Percentiles rank a stretch among this genome's conserved stretches.
Conservation (phyloP, 2,888 invertebrate genomes). For the Abscondita cerata region DNA sequence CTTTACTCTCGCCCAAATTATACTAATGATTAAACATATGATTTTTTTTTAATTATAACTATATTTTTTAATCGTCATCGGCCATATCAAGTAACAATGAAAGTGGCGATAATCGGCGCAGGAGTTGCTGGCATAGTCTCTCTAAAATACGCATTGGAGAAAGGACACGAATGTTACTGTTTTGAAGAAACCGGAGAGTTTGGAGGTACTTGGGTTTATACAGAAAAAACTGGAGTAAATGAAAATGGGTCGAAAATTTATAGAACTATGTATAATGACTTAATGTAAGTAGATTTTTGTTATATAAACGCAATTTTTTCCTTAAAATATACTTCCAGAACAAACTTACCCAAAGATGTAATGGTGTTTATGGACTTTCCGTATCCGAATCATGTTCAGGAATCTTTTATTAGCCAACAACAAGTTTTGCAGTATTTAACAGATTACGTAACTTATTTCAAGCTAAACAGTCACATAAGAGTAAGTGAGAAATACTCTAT, state of each 20-base stretch:
- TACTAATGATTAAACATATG: too few species aligned
- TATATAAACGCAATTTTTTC: too few species aligned
- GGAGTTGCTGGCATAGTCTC: constrained; percentile 79
- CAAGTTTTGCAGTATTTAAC: constrained; percentile 74
- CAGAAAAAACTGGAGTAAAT: constrained; percentile 67
- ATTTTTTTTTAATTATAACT: too few species aligned
- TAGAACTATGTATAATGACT: constrained; percentile 80
- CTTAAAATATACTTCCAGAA: constrained; percentile 54
- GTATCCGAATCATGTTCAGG: constrained; percentile 63
- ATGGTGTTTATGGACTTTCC: constrained; percentile 80
- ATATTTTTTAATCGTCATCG: too few species aligned
- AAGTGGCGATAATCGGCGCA: constrained; percentile 74
- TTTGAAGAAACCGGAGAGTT: constrained; percentile 74
- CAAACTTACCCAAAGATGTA: constrained; percentile 81
- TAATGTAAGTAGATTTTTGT: constrained; percentile 62
- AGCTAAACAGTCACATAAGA: constrained; percentile 64
- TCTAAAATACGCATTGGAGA: constrained; percentile 65
- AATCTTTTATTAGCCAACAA: constrained; percentile 70
- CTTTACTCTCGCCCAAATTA: too few species aligned
- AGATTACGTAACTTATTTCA: constrained; percentile 70
- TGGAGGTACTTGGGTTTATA: constrained; percentile 87
- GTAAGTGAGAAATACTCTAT: not conserved
- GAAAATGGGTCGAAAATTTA: constrained; percentile 72
- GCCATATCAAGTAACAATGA: too few species aligned
- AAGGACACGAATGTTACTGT: constrained; percentile 63